phyloP scores from a whole-genome alignment of 2,113 vertebrate species.

The Coracopsis vasa region DNA sequence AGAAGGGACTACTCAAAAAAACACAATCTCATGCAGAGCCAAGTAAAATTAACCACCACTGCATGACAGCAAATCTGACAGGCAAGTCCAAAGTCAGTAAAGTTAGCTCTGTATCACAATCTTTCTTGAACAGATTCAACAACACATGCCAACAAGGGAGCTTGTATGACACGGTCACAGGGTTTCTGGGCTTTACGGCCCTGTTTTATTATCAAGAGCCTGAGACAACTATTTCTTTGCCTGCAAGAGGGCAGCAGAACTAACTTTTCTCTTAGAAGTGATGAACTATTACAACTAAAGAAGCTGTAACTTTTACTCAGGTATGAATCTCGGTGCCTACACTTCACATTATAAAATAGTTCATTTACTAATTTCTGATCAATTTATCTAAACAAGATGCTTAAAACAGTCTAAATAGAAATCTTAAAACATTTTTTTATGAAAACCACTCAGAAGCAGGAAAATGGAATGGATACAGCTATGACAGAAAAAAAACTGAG shows the following conservation, averaged over 20 bases:
- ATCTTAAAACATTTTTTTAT: background rate
- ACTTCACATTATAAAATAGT: background rate
- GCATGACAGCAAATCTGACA: background rate
- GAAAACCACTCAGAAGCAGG: background rate
- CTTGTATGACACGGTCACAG: background rate
- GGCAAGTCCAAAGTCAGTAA: background rate
- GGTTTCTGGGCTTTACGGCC: background rate
- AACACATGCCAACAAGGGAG: background rate
- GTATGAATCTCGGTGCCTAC: background rate
- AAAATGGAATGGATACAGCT: background rate
- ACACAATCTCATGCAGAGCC: background rate
- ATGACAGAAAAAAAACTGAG: background rate
- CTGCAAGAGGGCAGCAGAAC: background rate
- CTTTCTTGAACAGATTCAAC: background rate
- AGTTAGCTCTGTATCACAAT: background rate
- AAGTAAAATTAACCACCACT: background rate
- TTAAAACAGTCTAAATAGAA: background rate
- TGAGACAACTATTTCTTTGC: background rate
- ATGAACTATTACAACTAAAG: background rate
- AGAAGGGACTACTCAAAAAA: background rate
- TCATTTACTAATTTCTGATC: background rate
- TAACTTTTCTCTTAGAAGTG: background rate
- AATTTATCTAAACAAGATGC: background rate
- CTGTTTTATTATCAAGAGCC: background rate
- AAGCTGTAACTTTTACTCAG: background rate